These are phyloP conservation scores for Notarius lentiginosus DNA, from an alignment of 2,113 vertebrate species.

Conservation along the genomic window DNA sequence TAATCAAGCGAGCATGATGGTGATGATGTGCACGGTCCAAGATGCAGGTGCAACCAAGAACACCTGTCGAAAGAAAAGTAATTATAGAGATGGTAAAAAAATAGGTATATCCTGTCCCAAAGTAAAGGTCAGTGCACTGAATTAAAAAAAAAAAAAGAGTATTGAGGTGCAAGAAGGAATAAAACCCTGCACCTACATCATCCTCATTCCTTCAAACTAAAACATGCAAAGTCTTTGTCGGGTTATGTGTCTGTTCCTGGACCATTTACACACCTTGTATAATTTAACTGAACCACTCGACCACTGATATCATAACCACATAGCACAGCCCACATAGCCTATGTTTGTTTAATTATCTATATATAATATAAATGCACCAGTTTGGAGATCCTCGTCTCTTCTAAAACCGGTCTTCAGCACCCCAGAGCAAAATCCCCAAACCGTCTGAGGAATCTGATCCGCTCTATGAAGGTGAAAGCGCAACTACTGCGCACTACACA, in stretches of 20 bases:
- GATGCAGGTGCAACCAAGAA: conserved; percentile 54
- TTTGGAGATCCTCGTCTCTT: conserved; percentile 17
- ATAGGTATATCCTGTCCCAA: not conserved
- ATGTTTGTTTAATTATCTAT: not conserved
- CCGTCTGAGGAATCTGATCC: not conserved
- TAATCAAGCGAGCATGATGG: conserved; percentile 58
- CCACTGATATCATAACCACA: not conserved
- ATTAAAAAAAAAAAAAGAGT: not conserved
- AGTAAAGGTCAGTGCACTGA: not conserved
- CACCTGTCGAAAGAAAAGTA: conserved; percentile 57
- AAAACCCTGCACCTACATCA: not conserved
- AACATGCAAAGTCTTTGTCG: not conserved
- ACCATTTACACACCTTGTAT: not conserved
- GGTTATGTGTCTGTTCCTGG: not conserved
- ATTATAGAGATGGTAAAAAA: not conserved
- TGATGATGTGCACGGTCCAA: conserved; percentile 47
- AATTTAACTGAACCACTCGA: not conserved
- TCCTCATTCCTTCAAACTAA: not conserved
- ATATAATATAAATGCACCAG: not conserved
- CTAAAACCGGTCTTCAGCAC: conserved; percentile 63
- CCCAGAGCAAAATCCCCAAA: conserved; percentile 52
- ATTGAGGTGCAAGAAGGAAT: not conserved
- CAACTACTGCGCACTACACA: not conserved
- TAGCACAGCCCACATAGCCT: not conserved
- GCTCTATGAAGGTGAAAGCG: conserved; percentile 24